Conservation (phyloP, 1,140 invertebrate species). For the Lordiphosa stackelbergi region DNA sequence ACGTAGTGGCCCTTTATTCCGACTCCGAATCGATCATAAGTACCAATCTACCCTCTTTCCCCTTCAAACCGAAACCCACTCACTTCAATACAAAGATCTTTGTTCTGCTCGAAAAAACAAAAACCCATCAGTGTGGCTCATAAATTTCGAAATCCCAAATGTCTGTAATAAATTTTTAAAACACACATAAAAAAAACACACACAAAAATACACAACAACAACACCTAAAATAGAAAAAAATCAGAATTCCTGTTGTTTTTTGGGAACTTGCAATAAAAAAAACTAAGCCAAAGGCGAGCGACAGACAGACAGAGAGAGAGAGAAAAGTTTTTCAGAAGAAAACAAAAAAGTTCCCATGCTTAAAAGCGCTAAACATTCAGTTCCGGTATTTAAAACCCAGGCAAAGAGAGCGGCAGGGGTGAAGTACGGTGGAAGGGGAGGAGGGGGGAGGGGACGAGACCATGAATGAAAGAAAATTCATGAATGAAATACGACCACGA, state of each 20-base stretch:
- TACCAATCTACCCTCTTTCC: no score
- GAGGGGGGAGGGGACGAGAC: constrained; percentile 14
- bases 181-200: constrained; percentile 50
- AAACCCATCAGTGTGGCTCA: constrained; percentile 25
- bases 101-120: no score
- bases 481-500: constrained; percentile 72
- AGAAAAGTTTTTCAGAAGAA: constrained; percentile 42
- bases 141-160: constrained; percentile 63
- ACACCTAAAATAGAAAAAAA: constrained; percentile 66
- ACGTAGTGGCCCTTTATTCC: no score
- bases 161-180: constrained; percentile 70
- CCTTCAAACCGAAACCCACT: no score
- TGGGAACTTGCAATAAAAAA: constrained; percentile 54
- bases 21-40: no score
- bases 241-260: constrained; percentile 54
- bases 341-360: constrained; percentile 75
- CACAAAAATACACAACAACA: constrained; percentile 36
- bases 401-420: constrained; percentile 14
- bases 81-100: no score
- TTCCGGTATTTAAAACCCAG: constrained; percentile 74
- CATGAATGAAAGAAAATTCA: constrained; percentile 74
- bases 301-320: constrained; percentile 20
- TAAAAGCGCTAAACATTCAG: constrained; percentile 76
- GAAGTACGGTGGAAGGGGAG: background rate
- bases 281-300: constrained; percentile 36